Conservation (phyloP, 1,140 invertebrate species). For the Ceratina calcarata region DNA sequence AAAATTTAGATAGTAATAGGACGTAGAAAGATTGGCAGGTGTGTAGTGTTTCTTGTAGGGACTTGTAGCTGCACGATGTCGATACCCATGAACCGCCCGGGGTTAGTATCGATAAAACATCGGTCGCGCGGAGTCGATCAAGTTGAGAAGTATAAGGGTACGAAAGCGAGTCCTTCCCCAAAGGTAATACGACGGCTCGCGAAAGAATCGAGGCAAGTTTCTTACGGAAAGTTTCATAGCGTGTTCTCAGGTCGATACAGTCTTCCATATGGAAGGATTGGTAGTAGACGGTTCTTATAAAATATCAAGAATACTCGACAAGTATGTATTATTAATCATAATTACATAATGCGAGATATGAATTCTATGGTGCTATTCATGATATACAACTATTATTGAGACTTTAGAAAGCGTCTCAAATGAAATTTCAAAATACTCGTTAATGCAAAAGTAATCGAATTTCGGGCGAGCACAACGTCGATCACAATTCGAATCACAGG, state of each 20-base stretch:
- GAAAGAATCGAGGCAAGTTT: background rate
- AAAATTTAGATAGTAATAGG: background rate
- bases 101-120: slow-evolving; percentile 22
- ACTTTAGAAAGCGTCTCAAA: too few species aligned
- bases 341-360: too few species aligned
- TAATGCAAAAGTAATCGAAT: too few species aligned
- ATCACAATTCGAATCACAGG: background rate
- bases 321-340: too few species aligned
- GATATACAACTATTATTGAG: too few species aligned
- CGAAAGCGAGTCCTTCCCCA: background rate
- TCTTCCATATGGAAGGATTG: background rate
- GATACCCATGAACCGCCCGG: background rate
- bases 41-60: background rate
- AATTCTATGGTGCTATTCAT: too few species aligned
- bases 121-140: background rate
- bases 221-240: background rate
- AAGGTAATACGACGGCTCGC: background rate
- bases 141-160: background rate
- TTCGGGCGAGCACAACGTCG: background rate
- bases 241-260: too few species aligned
- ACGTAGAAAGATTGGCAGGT: background rate
- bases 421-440: too few species aligned
- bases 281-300: too few species aligned
- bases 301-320: too few species aligned
- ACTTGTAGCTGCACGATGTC: background rate